Percentiles rank a stretch among this genome's conserved stretches.
Evolutionary conservation across 2,113 vertebrate species (phyloP).

Genomic region (Elachura formosa): DNA sequence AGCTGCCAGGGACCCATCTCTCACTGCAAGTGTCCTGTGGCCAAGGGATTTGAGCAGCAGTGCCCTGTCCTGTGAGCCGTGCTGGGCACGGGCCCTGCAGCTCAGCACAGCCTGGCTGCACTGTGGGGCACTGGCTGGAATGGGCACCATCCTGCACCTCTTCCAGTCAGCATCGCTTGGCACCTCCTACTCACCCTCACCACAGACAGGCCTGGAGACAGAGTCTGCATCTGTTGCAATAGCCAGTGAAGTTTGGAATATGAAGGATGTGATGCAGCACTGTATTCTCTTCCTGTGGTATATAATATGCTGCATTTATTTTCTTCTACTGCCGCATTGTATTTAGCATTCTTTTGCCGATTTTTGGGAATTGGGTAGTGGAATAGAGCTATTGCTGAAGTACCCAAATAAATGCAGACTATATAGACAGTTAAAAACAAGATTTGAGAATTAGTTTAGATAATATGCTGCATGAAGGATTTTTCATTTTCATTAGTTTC

Average conservation of each 20-base stretch:
- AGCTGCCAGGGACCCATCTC: background rate
- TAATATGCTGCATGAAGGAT: background rate
- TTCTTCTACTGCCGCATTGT: background rate
- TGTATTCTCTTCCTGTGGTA: background rate
- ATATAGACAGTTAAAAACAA: background rate
- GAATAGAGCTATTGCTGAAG: background rate
- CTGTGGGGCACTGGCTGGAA: rapidly evolving
- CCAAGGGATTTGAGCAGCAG: background rate
- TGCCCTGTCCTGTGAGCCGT: rapidly evolving
- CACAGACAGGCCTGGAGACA: background rate
- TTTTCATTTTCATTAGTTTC: background rate
- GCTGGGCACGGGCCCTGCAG: background rate
- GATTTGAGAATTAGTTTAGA: background rate
- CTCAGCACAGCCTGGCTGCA: background rate
- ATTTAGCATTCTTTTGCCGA: background rate
- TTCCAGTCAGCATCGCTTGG: rapidly evolving
- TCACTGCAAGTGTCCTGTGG: background rate
- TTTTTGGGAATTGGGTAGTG: background rate
- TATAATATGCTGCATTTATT: background rate
- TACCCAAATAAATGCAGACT: background rate
- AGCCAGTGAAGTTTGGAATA: background rate
- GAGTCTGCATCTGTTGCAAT: background rate
- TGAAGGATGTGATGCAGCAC: background rate
- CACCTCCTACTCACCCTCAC: background rate
- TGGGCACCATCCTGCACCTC: background rate